Conservation (phyloP, 2,113 vertebrate species). For the Etia nguti region DNA sequence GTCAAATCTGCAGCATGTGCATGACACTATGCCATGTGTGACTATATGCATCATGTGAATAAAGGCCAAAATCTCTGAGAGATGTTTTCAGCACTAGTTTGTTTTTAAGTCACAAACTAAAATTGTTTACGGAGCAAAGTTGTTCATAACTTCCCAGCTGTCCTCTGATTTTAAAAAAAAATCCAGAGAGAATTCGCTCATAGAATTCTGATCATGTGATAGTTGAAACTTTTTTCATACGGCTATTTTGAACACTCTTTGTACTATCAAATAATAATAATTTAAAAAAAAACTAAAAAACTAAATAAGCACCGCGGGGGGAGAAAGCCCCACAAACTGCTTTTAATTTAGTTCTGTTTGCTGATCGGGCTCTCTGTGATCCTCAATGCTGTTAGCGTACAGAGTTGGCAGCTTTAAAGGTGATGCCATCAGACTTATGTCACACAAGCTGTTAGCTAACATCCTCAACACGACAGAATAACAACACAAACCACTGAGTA, state of each 20-base stretch:
- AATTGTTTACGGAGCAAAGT: background rate
- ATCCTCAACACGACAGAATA: background rate
- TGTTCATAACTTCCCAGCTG: background rate
- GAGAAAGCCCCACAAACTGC: background rate
- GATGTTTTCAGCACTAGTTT: background rate
- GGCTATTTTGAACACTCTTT: background rate
- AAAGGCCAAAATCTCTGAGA: background rate
- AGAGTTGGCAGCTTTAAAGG: background rate
- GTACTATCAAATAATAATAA: background rate
- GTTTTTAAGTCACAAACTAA: background rate
- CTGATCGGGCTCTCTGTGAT: background rate
- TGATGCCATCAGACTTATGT: background rate
- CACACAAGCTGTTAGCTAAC: slow-evolving; percentile 4
- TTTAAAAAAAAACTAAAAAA: background rate
- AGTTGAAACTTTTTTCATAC: background rate
- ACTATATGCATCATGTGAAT: background rate
- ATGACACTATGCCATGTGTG: background rate
- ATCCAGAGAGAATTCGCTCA: background rate
- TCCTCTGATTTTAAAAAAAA: fast-evolving
- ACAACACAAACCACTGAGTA: background rate
- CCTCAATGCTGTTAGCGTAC: background rate
- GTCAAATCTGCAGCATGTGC: background rate
- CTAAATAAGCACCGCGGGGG: fast-evolving
- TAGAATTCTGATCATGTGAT: background rate
- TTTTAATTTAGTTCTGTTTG: background rate